Base-by-base conservation (phyloP, 2,888 invertebrate species). In the Heliconius ismenius region DNA sequence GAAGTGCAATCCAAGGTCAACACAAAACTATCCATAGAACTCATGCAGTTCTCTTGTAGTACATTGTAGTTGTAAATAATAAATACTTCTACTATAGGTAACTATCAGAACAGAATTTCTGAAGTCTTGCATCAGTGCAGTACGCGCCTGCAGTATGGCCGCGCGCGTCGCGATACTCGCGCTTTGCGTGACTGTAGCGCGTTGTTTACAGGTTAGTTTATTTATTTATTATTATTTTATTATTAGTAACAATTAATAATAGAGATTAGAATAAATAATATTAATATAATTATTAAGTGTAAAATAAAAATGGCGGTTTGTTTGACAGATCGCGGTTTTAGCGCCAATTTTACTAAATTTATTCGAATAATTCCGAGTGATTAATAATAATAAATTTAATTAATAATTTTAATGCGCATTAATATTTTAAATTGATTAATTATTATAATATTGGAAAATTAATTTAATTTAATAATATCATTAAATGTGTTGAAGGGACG, bases 131-230 rank as follows among this genome's bases (percentile, higher is more conserved):
- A 78, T 78, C 60, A 79, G 82, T 82, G 82, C 81, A 78, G 72
- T 69, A 13, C 75, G 79, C 75, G 81, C 81, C 77, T 79, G 80
- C 80, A 81, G 73, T 68, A 83, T 81, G 81, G 77, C 67, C 79
- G 82, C 81, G 81, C 80, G 80, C 60, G 21, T 83, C 75, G 81
- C 79, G 82, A 54, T 83, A 36, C 65, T 79, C 76, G 83, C 81
- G 78, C 75, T 84, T 26, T 74, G 79, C 79, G 81, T 79, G 63
- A 72, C 80, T 4, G n/a, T 77, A 10, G 62, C 78, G 72, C 78
- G 79, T 28, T 78, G 76, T 11, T 39, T 68, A 10, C 77, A 83
- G 83, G 83, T 83, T 67, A 78, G 81, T 81, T 76, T 39, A n/a
- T 36, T 63, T 60, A 49, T 62, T 64, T 64, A 70, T 18, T 70